Conservation (phyloP, 2,797 vertebrate species). For the Coilia nasus region DNA sequence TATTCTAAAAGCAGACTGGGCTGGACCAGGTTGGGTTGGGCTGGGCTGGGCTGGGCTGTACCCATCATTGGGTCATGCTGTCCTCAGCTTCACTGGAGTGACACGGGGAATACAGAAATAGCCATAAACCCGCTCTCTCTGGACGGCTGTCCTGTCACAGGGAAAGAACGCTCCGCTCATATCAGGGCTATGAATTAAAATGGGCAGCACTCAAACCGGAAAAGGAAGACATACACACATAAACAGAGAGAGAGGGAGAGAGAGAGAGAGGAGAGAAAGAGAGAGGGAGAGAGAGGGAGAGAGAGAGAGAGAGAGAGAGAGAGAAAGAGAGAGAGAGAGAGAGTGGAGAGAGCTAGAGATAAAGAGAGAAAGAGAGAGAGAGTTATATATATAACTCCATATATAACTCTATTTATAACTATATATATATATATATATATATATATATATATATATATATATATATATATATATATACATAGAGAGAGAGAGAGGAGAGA, state of each 20-base stretch:
- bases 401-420: too few species aligned
- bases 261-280: constrained; percentile 40
- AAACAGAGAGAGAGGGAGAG: background rate
- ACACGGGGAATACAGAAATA: constrained; percentile 8
- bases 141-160: background rate
- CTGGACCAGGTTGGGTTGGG: too few species aligned
- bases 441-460: too few species aligned
- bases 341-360: too few species aligned
- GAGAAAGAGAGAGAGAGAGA: background rate
- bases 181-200: constrained; percentile 4
- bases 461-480: background rate
- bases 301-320: constrained; percentile 56
- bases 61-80: background rate
- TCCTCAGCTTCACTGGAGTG: background rate
- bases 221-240: background rate
- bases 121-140: background rate
- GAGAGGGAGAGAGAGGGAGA: constrained; percentile 54
- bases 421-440: too few species aligned
- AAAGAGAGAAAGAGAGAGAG: constrained; percentile 53
- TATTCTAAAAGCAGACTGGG: too few species aligned
- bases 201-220: background rate
- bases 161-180: background rate
- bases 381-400: too few species aligned
- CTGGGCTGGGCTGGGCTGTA: background rate
- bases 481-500: constrained; percentile 16